phyloP scores from a whole-genome alignment of 2,113 vertebrate genomes.

The Peromyscus maniculatus region DNA sequence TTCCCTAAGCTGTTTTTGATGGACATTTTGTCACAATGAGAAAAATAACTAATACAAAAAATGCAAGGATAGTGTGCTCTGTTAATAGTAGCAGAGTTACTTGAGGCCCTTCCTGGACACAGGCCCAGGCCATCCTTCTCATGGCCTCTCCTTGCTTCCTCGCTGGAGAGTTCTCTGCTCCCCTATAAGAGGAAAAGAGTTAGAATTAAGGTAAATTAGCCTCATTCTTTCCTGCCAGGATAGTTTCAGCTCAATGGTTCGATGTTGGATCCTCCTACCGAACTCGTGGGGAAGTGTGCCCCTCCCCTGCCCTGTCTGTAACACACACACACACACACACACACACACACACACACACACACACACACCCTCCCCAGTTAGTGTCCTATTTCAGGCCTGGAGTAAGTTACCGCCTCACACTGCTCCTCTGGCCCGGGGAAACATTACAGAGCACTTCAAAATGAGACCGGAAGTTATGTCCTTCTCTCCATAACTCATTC shows the following conservation, averaged over 20 bases:
- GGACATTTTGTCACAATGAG: neutral
- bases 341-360: no score
- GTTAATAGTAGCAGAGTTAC: neutral
- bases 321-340: no score
- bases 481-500: neutral
- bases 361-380: no score
- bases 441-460: neutral
- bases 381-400: neutral
- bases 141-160: neutral
- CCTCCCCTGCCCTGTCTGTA: neutral
- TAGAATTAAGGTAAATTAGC: neutral
- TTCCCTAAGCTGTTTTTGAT: neutral
- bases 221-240: neutral
- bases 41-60: neutral
- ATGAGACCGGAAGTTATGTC: neutral
- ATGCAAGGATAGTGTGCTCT: neutral
- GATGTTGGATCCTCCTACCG: neutral
- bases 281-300: neutral
- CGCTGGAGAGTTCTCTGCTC: neutral
- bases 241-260: neutral
- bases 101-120: neutral
- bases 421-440: neutral
- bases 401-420: neutral
- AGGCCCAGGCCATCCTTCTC: neutral
- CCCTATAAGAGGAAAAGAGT: neutral